These are phyloP conservation scores for Pseudococcus jackbeardsleyi DNA, from an alignment of 2,888 invertebrate genomes.

Conservation along the genomic window DNA sequence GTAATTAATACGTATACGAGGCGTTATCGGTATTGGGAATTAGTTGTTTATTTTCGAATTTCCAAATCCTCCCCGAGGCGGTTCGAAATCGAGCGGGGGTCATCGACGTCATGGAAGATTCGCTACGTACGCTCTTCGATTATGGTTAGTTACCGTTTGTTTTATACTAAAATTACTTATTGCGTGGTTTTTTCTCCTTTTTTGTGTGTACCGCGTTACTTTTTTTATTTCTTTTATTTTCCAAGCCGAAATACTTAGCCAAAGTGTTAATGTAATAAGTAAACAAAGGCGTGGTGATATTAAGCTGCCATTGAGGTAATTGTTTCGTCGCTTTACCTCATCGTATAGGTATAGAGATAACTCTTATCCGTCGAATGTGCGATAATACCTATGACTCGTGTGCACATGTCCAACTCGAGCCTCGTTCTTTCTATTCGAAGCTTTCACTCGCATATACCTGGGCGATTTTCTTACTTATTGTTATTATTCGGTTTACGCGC, in stretches of 20 bases:
- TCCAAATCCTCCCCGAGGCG: neutral
- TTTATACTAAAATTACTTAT: neutral
- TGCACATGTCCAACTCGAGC: neutral
- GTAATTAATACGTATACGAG: constrained; percentile 8
- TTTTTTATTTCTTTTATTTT: neutral
- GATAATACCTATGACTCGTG: neutral
- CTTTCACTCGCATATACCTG: neutral
- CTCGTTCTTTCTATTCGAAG: neutral
- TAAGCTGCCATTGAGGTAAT: constrained; percentile 20
- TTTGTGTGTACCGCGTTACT: neutral
- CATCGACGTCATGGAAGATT: constrained; percentile 26
- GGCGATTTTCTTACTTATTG: neutral
- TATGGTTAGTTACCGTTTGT: constrained; percentile 23
- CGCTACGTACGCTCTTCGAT: neutral
- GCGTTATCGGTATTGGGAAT: neutral
- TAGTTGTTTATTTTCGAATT: constrained; percentile 1
- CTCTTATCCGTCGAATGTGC: constrained; percentile 4
- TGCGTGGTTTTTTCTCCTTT: neutral
- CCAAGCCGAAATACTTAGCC: constrained; percentile 7
- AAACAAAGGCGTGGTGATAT: constrained; percentile 36
- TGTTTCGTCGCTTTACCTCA: constrained; percentile 12
- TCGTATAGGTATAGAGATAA: neutral
- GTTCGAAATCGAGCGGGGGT: neutral
- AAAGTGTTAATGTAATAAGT: constrained; percentile 18
- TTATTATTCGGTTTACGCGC: no score